Evolutionary conservation across 2,888 invertebrate species (phyloP).

Genomic region (Pelosia muscerda): DNA sequence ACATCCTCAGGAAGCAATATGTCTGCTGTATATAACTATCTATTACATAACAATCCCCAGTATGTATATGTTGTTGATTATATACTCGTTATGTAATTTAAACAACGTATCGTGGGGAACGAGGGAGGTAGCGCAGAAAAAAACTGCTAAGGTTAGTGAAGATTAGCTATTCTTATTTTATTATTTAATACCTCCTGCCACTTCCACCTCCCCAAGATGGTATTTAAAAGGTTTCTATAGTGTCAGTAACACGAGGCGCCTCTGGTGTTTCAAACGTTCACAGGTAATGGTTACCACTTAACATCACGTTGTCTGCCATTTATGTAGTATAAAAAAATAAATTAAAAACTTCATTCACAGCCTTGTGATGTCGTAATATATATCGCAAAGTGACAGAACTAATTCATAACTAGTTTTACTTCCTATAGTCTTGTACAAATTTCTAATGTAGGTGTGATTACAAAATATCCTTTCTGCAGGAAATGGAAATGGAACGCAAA

Average conservation of each 20-base stretch:
- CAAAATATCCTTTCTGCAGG: constrained; percentile 76
- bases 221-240: too few relatives aligned
- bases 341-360: neutral
- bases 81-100: constrained; percentile 97
- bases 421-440: neutral
- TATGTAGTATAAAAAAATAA: too few relatives aligned
- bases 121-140: constrained; percentile 89
- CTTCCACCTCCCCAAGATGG: too few relatives aligned
- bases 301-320: too few relatives aligned
- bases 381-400: neutral
- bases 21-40: constrained; percentile 91
- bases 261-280: too few relatives aligned
- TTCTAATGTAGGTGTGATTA: neutral
- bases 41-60: constrained; percentile 96
- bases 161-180: neutral
- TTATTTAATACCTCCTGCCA: too few relatives aligned
- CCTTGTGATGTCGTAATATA: neutral
- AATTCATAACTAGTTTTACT: neutral
- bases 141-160: constrained; percentile 68
- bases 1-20: constrained; percentile 93
- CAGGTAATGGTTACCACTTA: too few relatives aligned
- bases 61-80: constrained; percentile 96
- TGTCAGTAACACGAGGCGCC: too few relatives aligned
- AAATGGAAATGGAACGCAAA: constrained; percentile 94
- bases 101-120: constrained; percentile 98